These are phyloP conservation scores for Oxyruncus cristatus DNA, from an alignment of 2,113 vertebrate species.

Conservation along the genomic window DNA sequence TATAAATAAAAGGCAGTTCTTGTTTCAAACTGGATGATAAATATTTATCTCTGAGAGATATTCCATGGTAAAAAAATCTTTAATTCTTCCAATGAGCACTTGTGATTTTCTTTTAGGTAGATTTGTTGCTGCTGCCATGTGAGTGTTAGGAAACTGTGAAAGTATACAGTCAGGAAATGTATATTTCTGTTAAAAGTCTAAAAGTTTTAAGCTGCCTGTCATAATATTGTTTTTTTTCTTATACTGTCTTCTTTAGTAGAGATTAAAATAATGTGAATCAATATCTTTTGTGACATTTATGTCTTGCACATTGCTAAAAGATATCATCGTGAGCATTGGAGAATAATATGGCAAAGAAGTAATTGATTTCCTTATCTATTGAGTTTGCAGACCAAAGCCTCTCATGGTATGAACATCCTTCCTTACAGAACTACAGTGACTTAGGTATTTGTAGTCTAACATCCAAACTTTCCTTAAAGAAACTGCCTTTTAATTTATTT, in stretches of 20 bases:
- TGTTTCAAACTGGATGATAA: neutral
- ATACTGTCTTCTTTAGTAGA: neutral
- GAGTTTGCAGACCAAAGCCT: neutral
- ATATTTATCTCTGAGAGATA: neutral
- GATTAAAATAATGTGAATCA: neutral
- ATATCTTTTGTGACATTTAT: neutral
- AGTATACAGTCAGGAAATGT: neutral
- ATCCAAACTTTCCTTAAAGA: neutral
- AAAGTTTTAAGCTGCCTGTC: neutral
- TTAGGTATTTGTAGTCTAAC: neutral
- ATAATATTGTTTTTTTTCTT: neutral
- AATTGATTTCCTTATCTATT: neutral
- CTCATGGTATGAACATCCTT: neutral
- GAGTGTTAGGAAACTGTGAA: neutral
- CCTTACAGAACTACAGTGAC: neutral
- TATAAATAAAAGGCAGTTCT: neutral
- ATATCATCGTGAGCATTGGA: neutral
- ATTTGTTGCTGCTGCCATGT: neutral
- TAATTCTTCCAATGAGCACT: neutral
- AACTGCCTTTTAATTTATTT: neutral
- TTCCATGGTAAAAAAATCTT: neutral
- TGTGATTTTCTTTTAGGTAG: neutral
- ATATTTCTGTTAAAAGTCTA: neutral
- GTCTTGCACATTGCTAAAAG: neutral
- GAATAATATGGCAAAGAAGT: neutral